Percentiles rank a stretch among this genome's conserved stretches.
Conservation (phyloP, 2,113 vertebrate genomes). For the Trematomus loennbergii region DNA sequence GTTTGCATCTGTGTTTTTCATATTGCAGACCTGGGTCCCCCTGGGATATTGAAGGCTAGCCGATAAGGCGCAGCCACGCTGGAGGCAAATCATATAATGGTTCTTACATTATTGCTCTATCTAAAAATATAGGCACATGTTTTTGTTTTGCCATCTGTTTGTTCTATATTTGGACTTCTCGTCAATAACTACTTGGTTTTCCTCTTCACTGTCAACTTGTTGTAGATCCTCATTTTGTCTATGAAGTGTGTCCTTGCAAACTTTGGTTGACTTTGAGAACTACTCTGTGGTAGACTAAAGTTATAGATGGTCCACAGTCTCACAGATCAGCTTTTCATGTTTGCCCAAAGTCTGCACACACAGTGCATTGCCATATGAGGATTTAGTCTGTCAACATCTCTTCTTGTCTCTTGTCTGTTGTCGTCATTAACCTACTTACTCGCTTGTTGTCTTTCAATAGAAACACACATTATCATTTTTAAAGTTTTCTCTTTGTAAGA, state of each 20-base stretch:
- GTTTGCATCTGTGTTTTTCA: slow-evolving; percentile 88
- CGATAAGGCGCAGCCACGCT: slow-evolving; percentile 87
- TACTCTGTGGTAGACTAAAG: background rate
- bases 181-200: slow-evolving; percentile 48
- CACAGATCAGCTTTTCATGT: slow-evolving; percentile 31
- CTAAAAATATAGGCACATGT: slow-evolving; percentile 83
- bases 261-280: slow-evolving; percentile 55
- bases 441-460: slow-evolving; percentile 28
- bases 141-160: slow-evolving; percentile 72
- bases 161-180: slow-evolving; percentile 59
- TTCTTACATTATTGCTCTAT: slow-evolving; percentile 85
- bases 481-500: slow-evolving; percentile 6
- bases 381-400: slow-evolving; percentile 31
- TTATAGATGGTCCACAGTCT: background rate
- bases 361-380: slow-evolving; percentile 4
- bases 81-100: slow-evolving; percentile 87
- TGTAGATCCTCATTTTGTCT: slow-evolving; percentile 30
- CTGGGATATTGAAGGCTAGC: slow-evolving; percentile 89
- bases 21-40: slow-evolving; percentile 88
- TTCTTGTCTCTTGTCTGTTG: slow-evolving; percentile 19
- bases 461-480: slow-evolving; percentile 11
- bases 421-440: slow-evolving; percentile 31
- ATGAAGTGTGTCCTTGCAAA: slow-evolving; percentile 40
- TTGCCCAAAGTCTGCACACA: slow-evolving; percentile 44
- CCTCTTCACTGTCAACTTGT: slow-evolving; percentile 40